Evolutionary conservation across 2,888 invertebrate species (phyloP), one percentile per base, ranked within the genome.

Genomic region (Drymonia ruficornis): DNA sequence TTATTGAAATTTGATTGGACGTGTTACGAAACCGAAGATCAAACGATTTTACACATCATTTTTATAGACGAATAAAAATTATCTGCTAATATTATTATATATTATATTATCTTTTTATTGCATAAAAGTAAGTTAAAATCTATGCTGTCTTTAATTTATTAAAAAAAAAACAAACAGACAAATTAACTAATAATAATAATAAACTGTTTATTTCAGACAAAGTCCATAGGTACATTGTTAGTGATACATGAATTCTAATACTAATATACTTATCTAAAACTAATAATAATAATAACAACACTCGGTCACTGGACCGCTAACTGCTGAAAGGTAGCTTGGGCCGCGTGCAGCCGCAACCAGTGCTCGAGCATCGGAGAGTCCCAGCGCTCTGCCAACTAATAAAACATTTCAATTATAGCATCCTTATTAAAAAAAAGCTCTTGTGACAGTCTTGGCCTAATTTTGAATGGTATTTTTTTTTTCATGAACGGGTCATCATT

Each of bases 361-460:
- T n/a, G n/a, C n/a, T n/a, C n/a, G n/a, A n/a, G n/a, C n/a, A n/a
- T n/a, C n/a, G n/a, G n/a, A n/a, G n/a, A n/a, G n/a, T n/a, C n/a
- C n/a, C n/a, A n/a, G n/a, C n/a, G n/a, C n/a, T n/a, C n/a, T n/a
- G n/a, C n/a, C n/a, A n/a, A n/a, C n/a, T n/a, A n/a, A n/a, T n/a
- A n/a, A n/a, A n/a, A n/a, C 72, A 66, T 70, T 74, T 67, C 65
- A 72, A 71, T 66, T 63, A 70, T 56, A 52, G 54, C 55, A 61
- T 65, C 65, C 64, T 61, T 55, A 61, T 69, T 68, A 78, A 83
- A 78, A 79, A 74, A 76, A 72, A 73, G 74, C 74, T 74, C 76
- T 70, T 72, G 75, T 83, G 80, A 81, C 76, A 77, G 78, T 76
- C 80, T 76, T 83, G 84, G 59, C 86, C 86, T 76, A 84, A 87